Evolutionary conservation across 2,113 vertebrate species (phyloP), one percentile per base, ranked within the genome.

Genomic region (Caloenas nicobarica): DNA sequence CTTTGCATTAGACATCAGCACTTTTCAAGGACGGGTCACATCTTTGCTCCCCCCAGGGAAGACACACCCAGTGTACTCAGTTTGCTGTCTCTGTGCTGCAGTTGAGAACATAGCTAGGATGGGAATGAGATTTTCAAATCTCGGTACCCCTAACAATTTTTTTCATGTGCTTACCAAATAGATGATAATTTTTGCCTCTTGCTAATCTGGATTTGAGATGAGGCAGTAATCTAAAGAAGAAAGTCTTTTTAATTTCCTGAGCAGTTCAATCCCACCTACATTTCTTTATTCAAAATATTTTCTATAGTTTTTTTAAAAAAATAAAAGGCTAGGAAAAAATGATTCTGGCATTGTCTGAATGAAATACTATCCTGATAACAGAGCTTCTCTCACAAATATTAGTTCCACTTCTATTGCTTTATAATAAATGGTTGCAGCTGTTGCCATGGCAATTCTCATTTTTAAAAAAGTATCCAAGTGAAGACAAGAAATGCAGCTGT

Each of bases 401-500:
- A 96, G 95, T 93, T 85, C 94, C 96, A 92, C 95, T 92, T 95
- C 95, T 85, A 66, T 85, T 66, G 95, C 96, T 95, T 94, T 86
- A 68, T 97, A 96, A 98, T 98, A 96, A 98, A 97, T 94, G 96
- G 95, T 96, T 97, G 93, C 95, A 95, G 91, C 92, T 96, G 98
- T 98, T 98, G 96, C 95, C 83, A 98, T 97, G 96, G 95, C 3
- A 83, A 98, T 97, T 97, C 97, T 97, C 93, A 95, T 97, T 98
- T 98, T 90, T 50, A 13, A 88, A 97, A 96, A 91, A 94, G 88
- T 95, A 96, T 96, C 93, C 78, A 96, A 90, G 89, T 80, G 92
- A 96, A 96, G 94, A 97, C 91, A 96, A 96, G 91, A 96, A 97
- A 95, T 81, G 66, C 96, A 97, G 97, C 97, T 98, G 95, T 91